A percentile compares a stretch with the other conserved stretches of the same genome.
phyloP scores from a whole-genome alignment of 2,797 vertebrate species.

The Schizopygopsis pylzovi region DNA sequence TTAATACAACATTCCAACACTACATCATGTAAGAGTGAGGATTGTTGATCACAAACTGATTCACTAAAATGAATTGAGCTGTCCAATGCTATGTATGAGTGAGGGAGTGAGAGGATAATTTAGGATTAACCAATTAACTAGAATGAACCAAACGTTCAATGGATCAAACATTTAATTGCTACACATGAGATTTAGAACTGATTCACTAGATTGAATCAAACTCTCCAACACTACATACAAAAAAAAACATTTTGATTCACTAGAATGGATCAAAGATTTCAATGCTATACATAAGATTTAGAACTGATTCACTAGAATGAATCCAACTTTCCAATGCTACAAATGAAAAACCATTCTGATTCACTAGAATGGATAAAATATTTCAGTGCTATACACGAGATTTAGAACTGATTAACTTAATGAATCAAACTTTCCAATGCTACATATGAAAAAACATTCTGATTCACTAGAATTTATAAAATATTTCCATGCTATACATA shows the following conservation, averaged over 20 bases:
- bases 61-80: neutral
- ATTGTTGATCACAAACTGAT: no score
- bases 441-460: neutral
- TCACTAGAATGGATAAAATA: neutral
- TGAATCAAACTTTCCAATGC: neutral
- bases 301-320: neutral
- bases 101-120: no score
- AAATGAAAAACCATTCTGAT: no score
- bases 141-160: neutral
- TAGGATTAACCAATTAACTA: no score
- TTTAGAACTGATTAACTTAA: no score
- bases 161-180: neutral
- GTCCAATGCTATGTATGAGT: neutral
- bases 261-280: neutral
- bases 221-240: neutral
- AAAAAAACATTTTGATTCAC: neutral
- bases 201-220: neutral
- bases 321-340: neutral
- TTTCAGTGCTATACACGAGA: neutral
- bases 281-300: no score
- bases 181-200: no score
- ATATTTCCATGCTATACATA: neutral
- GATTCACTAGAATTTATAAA: neutral
- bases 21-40: neutral
- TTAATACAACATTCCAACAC: neutral